A percentile compares a stretch with the other conserved stretches of the same genome.
Evolutionary conservation across 2,797 vertebrate genomes (phyloP).

Genomic region (Manis javanica): DNA sequence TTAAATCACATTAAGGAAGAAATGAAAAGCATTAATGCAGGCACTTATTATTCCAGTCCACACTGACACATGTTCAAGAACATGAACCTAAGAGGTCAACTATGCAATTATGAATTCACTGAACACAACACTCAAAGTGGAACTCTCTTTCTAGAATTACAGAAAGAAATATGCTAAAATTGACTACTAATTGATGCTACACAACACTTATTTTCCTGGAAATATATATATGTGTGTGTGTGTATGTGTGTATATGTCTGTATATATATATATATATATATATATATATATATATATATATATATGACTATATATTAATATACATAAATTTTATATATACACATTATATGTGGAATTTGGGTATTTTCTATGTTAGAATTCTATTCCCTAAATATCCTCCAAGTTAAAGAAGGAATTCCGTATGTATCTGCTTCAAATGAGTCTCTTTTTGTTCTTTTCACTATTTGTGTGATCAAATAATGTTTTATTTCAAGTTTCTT

Average conservation of each 20-base stretch:
- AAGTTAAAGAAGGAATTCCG: neutral
- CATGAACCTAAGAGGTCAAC: constrained; percentile 55
- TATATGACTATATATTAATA: neutral
- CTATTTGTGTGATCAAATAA: neutral
- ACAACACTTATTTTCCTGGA: neutral
- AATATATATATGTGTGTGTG: neutral
- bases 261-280: neutral
- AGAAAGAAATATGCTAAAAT: constrained; percentile 50
- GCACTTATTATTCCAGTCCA: constrained; percentile 48
- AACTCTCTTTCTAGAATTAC: constrained; percentile 66
- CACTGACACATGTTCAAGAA: constrained; percentile 57
- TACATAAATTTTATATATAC: neutral
- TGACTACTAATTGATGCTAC: neutral
- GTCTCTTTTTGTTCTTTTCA: neutral
- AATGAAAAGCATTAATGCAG: constrained; percentile 61
- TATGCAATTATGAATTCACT: constrained; percentile 71
- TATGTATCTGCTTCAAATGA: neutral
- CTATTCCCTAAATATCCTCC: neutral
- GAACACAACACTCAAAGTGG: constrained; percentile 19
- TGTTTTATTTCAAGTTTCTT: neutral
- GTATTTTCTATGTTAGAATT: neutral
- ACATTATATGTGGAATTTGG: neutral
- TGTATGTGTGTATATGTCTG: too few relatives aligned
- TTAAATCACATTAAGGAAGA: constrained; percentile 67
- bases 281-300: neutral